phyloP scores from a whole-genome alignment of 2,888 invertebrate species.

The Danaus chrysippus region DNA sequence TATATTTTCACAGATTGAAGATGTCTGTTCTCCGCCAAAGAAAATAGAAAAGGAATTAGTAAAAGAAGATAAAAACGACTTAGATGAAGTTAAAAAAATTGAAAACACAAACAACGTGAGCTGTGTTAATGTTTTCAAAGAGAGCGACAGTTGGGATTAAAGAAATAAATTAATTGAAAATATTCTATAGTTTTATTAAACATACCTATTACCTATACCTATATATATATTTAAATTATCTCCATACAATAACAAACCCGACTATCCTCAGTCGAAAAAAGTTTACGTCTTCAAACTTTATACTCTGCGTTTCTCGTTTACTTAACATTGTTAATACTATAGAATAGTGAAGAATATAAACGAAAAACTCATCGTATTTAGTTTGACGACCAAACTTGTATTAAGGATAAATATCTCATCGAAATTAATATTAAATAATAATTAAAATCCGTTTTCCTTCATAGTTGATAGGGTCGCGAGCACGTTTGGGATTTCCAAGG shows the following conservation, averaged over 20 bases:
- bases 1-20: slow-evolving; percentile 47
- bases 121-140: slow-evolving; percentile 62
- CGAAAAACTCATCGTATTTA: background rate
- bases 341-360: too few species aligned
- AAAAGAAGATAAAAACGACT: slow-evolving; percentile 27
- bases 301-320: too few species aligned
- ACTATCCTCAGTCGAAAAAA: too few species aligned
- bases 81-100: slow-evolving; percentile 46
- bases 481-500: slow-evolving; percentile 92
- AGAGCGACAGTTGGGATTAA: slow-evolving; percentile 70
- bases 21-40: slow-evolving; percentile 53
- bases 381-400: background rate
- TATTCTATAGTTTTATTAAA: slow-evolving; percentile 25
- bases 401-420: too few species aligned
- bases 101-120: slow-evolving; percentile 46
- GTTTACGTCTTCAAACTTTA: too few species aligned
- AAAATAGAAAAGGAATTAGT: slow-evolving; percentile 43
- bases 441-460: background rate
- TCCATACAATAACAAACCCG: too few species aligned
- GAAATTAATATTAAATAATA: too few species aligned
- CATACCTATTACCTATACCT: background rate
- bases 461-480: slow-evolving; percentile 60
- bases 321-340: too few species aligned
- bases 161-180: slow-evolving; percentile 25
- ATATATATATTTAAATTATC: background rate